Percentiles rank a stretch among this genome's conserved stretches.
These are phyloP conservation scores for human DNA, from an alignment of 2,113 vertebrate species.

Conservation along the genomic window GRCh38 chr2:132464001-132464500, in stretches of 20 bases:
- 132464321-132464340: background rate
- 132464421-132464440: background rate
- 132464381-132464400: background rate
- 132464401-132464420: background rate
- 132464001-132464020: background rate
- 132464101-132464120: background rate
- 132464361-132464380: background rate
- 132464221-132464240: background rate
- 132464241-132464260: background rate
- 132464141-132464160: background rate
- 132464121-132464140: background rate
- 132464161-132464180: background rate
- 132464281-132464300: background rate
- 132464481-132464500: background rate
- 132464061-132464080: background rate
- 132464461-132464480: background rate
- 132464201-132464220: background rate
- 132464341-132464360: background rate
- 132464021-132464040: background rate
- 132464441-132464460: background rate
- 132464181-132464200: background rate
- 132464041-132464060: background rate
- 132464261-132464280: background rate
- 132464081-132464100: background rate
- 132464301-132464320: background rate